Evolutionary conservation across 2,888 invertebrate species (phyloP).

Genomic region (Drosophila buzzatii): DNA sequence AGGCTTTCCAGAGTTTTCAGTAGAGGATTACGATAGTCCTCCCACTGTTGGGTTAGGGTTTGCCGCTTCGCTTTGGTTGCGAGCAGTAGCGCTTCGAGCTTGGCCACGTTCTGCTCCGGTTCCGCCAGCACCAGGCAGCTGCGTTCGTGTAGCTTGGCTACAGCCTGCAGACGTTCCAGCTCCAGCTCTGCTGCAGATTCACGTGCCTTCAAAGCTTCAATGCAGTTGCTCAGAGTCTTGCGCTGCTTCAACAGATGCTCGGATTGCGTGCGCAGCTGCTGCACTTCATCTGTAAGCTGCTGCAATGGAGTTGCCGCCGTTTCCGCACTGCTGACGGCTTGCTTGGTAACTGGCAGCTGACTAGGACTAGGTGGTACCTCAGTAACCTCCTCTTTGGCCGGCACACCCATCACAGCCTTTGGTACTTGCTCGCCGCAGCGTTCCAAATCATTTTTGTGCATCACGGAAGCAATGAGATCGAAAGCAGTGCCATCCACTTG

Average conservation of each 20-base stretch:
- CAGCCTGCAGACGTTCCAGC: slow-evolving; percentile 82
- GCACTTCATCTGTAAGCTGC: slow-evolving; percentile 63
- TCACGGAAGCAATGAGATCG: slow-evolving; percentile 79
- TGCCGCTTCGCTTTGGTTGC: slow-evolving; percentile 88
- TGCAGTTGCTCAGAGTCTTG: slow-evolving; percentile 47
- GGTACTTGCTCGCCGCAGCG: slow-evolving; percentile 46
- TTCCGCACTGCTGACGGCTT: background rate
- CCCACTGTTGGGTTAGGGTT: slow-evolving; percentile 90
- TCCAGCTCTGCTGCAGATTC: slow-evolving; percentile 52
- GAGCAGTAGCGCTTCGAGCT: slow-evolving; percentile 87
- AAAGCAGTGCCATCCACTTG: slow-evolving; percentile 70
- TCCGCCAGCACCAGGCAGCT: slow-evolving; percentile 89
- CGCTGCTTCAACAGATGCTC: slow-evolving; percentile 57
- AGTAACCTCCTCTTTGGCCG: slow-evolving; percentile 13
- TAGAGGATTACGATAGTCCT: slow-evolving; percentile 89
- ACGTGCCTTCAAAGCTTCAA: slow-evolving; percentile 60
- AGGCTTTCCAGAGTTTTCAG: slow-evolving; percentile 84
- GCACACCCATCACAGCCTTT: slow-evolving; percentile 24
- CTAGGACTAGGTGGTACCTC: slow-evolving; percentile 1
- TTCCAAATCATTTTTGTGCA: slow-evolving; percentile 80
- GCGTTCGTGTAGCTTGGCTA: slow-evolving; percentile 87
- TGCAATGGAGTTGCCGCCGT: slow-evolving; percentile 43
- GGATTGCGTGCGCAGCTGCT: slow-evolving; percentile 64
- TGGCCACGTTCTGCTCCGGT: slow-evolving; percentile 87
- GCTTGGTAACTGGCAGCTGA: slow-evolving; percentile 4